These are phyloP conservation scores for Knipowitschia caucasica DNA, from an alignment of 2,797 vertebrate genomes.

Conservation along the genomic window DNA sequence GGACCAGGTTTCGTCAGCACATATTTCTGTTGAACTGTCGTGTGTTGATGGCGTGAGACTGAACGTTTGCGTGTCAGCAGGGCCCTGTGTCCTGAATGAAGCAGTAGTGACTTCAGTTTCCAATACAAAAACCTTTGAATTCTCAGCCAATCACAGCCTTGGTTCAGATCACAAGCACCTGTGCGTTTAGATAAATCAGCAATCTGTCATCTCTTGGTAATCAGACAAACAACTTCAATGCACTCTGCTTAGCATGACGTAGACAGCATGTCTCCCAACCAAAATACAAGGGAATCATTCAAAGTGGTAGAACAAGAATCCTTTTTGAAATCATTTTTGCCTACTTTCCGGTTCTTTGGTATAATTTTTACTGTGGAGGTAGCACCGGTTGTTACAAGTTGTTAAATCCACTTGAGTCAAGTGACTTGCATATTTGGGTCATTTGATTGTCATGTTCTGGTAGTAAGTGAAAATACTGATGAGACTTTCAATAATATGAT, in stretches of 20 bases:
- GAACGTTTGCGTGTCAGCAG: slow-evolving; percentile 52
- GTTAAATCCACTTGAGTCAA: neutral
- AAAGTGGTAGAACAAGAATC: neutral
- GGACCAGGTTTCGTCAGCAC: no score
- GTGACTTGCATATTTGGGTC: neutral
- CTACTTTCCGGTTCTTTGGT: neutral
- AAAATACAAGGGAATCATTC: slow-evolving; percentile 20
- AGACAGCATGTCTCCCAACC: slow-evolving; percentile 6
- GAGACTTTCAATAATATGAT: neutral
- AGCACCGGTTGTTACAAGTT: neutral
- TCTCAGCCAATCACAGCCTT: slow-evolving; percentile 44
- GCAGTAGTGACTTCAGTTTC: slow-evolving; percentile 32
- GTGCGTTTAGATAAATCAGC: slow-evolving; percentile 44
- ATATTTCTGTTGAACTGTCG: neutral
- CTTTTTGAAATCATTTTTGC: neutral
- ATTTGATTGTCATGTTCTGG: neutral
- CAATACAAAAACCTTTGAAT: slow-evolving; percentile 48
- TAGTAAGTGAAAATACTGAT: no score
- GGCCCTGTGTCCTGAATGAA: slow-evolving; percentile 56
- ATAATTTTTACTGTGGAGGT: slow-evolving; percentile 13
- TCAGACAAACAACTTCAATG: slow-evolving; percentile 30
- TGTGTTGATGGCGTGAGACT: slow-evolving; percentile 55
- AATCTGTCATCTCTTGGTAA: slow-evolving; percentile 48
- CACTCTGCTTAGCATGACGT: slow-evolving; percentile 13
- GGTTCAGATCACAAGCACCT: slow-evolving; percentile 33